A percentile compares a stretch with the other conserved stretches of the same genome.
These are phyloP conservation scores for Todus mexicanus DNA, from an alignment of 2,797 vertebrate genomes.

Conservation along the genomic window DNA sequence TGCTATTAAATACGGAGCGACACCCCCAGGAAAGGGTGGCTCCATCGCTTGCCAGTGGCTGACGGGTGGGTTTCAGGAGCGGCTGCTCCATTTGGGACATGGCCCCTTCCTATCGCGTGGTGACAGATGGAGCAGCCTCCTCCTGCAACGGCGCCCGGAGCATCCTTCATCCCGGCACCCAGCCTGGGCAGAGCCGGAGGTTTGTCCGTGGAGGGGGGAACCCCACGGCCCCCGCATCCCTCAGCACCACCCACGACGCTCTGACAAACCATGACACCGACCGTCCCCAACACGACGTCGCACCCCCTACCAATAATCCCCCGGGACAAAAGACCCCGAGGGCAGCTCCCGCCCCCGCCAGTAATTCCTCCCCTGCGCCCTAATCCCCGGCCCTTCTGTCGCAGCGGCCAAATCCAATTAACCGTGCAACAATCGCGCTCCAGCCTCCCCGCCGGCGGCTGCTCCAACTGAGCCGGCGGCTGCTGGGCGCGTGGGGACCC, in stretches of 20 bases:
- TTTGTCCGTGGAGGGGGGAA: not conserved
- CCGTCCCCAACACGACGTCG: not conserved
- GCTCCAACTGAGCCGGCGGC: not conserved
- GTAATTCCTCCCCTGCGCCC: constrained; percentile 12
- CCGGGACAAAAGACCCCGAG: not conserved
- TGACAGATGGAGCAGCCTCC: not conserved
- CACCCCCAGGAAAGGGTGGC: not conserved
- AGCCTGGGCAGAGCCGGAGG: not conserved
- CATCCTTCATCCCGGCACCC: not conserved
- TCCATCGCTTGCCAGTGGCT: accelerated
- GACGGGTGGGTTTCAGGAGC: not conserved
- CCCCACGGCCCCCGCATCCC: accelerated
- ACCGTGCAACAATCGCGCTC: not conserved
- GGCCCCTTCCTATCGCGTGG: not conserved
- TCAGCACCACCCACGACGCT: accelerated
- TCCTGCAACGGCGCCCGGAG: not conserved
- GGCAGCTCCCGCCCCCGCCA: not conserved
- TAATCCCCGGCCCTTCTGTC: constrained; percentile 37
- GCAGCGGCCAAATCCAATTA: constrained; percentile 19
- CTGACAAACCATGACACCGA: not conserved
- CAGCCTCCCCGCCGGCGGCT: not conserved
- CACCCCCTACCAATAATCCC: not conserved
- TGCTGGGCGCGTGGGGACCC: not conserved
- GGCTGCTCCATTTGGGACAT: not conserved
- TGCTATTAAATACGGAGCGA: not conserved